Evolutionary conservation across 1,140 invertebrate genomes (phyloP).

Genomic region (Ceratoteleas bidentatus): DNA sequence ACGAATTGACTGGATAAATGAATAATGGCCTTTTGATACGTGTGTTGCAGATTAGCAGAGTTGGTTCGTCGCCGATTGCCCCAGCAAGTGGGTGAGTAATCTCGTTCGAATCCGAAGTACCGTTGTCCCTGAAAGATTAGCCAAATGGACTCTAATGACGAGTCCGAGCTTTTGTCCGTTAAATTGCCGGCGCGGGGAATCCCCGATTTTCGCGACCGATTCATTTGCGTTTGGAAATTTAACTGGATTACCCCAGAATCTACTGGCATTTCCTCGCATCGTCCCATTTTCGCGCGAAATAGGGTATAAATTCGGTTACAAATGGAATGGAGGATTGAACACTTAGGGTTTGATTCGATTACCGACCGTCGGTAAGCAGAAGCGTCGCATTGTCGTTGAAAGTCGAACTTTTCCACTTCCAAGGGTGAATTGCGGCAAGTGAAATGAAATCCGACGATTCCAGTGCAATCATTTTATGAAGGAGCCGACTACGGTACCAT

Average conservation of each 20-base stretch:
- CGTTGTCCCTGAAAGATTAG: conserved; percentile 44
- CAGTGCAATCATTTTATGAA: no score
- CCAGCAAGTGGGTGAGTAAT: conserved; percentile 58
- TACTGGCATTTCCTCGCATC: neutral
- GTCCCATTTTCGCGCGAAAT: neutral
- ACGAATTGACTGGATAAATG: conserved; percentile 21
- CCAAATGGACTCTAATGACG: conserved; percentile 46
- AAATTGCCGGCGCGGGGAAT: neutral
- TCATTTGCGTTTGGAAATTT: neutral
- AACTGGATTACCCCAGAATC: neutral
- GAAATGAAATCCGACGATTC: no score
- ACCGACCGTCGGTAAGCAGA: no score
- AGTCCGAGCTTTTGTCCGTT: conserved; percentile 9
- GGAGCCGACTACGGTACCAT: no score
- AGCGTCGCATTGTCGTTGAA: no score
- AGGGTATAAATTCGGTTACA: no score
- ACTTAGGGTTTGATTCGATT: no score
- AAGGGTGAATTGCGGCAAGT: no score
- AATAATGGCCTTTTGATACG: conserved; percentile 44
- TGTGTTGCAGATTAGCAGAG: conserved; percentile 54
- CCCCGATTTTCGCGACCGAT: conserved; percentile 1
- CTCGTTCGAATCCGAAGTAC: conserved; percentile 46
- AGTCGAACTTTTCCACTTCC: no score
- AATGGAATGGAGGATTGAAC: no score
- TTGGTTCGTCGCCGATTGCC: conserved; percentile 38